Evolutionary conservation across 2,113 vertebrate species (phyloP).

Genomic region (Chionis minor): DNA sequence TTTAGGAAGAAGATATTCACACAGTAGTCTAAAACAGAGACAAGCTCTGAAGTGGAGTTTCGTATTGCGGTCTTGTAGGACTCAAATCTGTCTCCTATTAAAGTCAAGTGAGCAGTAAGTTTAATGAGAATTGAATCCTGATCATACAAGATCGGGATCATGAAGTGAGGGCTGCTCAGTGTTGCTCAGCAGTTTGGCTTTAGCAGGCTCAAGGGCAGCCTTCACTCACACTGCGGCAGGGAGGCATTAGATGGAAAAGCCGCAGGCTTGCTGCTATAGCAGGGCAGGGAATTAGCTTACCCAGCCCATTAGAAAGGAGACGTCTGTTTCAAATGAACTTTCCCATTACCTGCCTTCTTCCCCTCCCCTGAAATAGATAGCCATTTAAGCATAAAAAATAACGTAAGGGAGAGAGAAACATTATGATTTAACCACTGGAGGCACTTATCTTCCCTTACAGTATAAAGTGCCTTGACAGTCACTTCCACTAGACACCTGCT

Average conservation of each 20-base stretch:
- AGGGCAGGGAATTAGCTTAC: neutral
- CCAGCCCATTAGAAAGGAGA: neutral
- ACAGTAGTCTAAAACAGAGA: neutral
- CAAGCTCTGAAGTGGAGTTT: neutral
- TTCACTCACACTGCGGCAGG: neutral
- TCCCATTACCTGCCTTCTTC: neutral
- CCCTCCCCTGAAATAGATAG: neutral
- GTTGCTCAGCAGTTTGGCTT: neutral
- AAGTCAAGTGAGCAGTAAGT: neutral
- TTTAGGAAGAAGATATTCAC: neutral
- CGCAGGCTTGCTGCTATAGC: neutral
- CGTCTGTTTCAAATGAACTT: constrained; percentile 12
- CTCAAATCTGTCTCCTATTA: neutral
- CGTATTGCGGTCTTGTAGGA: neutral
- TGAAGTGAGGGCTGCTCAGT: neutral
- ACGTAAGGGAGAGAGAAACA: neutral
- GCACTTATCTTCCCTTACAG: neutral
- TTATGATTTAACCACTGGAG: constrained; percentile 1
- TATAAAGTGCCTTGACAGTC: neutral
- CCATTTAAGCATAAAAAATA: constrained; percentile 34
- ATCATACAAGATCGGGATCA: neutral
- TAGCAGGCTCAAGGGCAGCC: neutral
- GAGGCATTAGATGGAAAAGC: neutral
- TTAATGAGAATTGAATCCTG: neutral
- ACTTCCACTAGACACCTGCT: neutral